Evolutionary conservation across 2,113 vertebrate species (phyloP).

Genomic region (Eurypyga helias): DNA sequence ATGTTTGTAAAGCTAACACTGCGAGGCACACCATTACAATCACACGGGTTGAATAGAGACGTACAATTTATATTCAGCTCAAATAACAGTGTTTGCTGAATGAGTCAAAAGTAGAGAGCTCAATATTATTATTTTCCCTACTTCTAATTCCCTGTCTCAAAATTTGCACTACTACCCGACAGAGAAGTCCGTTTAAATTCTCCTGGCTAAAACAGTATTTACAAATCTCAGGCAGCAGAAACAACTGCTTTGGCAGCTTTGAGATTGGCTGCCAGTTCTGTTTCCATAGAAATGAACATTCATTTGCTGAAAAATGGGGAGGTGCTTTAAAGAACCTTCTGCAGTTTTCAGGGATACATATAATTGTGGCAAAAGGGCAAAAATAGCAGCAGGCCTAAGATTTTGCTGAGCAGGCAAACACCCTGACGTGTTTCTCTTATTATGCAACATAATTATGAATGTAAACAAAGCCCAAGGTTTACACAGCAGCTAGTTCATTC

Average conservation of each 20-base stretch:
- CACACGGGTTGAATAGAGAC: accelerated
- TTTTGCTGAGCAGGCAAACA: not conserved
- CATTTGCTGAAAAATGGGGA: not conserved
- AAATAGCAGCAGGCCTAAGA: not conserved
- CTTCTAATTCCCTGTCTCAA: not conserved
- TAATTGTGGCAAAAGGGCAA: not conserved
- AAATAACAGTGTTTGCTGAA: not conserved
- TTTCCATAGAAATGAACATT: conserved; percentile 68
- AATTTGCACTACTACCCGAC: not conserved
- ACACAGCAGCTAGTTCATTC: not conserved
- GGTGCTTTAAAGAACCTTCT: conserved; percentile 23
- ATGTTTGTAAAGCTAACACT: not conserved
- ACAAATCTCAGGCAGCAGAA: conserved; percentile 26
- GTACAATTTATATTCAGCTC: not conserved
- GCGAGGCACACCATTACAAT: not conserved
- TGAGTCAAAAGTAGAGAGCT: not conserved
- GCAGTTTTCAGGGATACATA: not conserved
- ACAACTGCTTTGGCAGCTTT: not conserved
- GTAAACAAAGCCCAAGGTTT: not conserved
- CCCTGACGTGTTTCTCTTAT: not conserved
- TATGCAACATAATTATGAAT: not conserved
- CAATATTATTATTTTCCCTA: not conserved
- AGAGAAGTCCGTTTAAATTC: not conserved
- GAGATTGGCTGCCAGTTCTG: conserved; percentile 28
- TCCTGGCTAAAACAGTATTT: conserved; percentile 10